A percentile compares a stretch with the other conserved stretches of the same genome.
These are phyloP conservation scores for Heliconius erato DNA, from an alignment of 2,888 invertebrate genomes.

Conservation along the genomic window DNA sequence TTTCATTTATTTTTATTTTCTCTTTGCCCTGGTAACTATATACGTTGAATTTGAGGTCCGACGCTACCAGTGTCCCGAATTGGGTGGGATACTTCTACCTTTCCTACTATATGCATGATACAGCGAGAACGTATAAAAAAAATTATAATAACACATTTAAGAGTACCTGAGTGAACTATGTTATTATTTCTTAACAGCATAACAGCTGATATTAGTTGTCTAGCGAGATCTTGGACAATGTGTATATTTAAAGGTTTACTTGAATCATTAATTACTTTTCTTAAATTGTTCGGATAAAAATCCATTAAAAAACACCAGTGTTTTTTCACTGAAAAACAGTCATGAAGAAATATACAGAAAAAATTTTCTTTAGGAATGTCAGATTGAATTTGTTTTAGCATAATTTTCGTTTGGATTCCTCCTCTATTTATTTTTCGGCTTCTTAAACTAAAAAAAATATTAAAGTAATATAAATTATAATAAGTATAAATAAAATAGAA, in stretches of 20 bases:
- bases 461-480: background rate
- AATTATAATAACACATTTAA: background rate
- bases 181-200: constrained; percentile 60
- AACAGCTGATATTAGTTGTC: constrained; percentile 68
- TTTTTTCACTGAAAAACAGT: constrained; percentile 55
- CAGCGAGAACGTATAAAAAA: no score
- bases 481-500: background rate
- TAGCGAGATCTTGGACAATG: constrained; percentile 61
- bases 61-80: no score
- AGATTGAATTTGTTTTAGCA: constrained; percentile 59
- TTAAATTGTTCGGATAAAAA: constrained; percentile 67
- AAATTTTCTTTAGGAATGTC: constrained; percentile 57
- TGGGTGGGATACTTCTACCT: no score
- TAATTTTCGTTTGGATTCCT: constrained; percentile 53
- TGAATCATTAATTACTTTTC: constrained; percentile 54
- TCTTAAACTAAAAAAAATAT: constrained; percentile 11
- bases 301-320: constrained; percentile 66
- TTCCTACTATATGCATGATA: no score
- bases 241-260: constrained; percentile 62
- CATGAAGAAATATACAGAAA: constrained; percentile 56
- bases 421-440: background rate
- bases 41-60: no score
- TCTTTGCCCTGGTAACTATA: no score
- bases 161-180: constrained; percentile 70
- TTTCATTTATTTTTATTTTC: no score